Percentiles rank a stretch among this genome's conserved stretches.
These are phyloP conservation scores for Silurus asotus DNA, from an alignment of 2,113 vertebrate genomes.

Conservation along the genomic window DNA sequence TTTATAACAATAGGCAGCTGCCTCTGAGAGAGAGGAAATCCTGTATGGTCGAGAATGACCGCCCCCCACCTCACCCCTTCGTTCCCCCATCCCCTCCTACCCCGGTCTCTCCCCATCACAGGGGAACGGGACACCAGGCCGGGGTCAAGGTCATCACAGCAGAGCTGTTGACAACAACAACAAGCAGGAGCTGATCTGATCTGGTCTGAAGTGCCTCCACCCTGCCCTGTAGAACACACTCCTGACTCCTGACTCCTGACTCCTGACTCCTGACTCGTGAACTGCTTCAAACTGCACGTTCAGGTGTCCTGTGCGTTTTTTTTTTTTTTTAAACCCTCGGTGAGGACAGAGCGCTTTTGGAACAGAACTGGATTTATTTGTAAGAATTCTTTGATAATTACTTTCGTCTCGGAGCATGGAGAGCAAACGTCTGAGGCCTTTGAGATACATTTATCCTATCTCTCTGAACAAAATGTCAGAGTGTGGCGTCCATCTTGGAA, in stretches of 20 bases:
- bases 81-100: neutral
- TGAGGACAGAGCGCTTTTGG: neutral
- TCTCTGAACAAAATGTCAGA: too few relatives aligned
- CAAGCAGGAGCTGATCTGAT: constrained; percentile 33
- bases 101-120: constrained; percentile 40
- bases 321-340: neutral
- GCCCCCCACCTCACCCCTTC: constrained; percentile 58
- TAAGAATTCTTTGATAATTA: neutral
- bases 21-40: constrained; percentile 74
- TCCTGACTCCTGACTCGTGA: neutral
- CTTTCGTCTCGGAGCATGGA: too few relatives aligned
- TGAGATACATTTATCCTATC: too few relatives aligned
- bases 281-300: constrained; percentile 4
- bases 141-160: constrained; percentile 70
- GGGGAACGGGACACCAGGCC: constrained; percentile 51
- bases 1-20: constrained; percentile 74
- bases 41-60: constrained; percentile 75
- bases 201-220: neutral
- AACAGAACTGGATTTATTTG: neutral
- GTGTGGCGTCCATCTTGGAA: too few relatives aligned
- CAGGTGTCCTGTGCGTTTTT: constrained; percentile 26
- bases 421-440: too few relatives aligned
- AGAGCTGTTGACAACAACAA: constrained; percentile 65
- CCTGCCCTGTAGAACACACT: constrained; percentile 1
- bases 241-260: neutral